Base-by-base conservation (phyloP, 2,888 invertebrate species). In the Cabera pusaria region DNA sequence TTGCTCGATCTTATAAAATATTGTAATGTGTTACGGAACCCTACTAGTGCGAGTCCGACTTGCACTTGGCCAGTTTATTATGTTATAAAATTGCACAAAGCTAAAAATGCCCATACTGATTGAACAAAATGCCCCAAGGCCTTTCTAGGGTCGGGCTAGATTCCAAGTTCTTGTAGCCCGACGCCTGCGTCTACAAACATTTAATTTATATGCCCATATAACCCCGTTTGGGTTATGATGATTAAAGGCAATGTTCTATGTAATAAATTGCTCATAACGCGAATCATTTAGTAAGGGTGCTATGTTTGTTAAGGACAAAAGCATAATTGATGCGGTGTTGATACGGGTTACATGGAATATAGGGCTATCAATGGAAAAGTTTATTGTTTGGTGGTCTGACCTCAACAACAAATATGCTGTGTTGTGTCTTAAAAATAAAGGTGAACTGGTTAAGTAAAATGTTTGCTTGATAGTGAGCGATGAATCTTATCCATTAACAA, bases 91-190 rank as follows among this genome's bases (percentile, higher is more conserved):
- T n/a, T n/a, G n/a, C n/a, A n/a, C n/a, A n/a, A n/a, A n/a, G n/a
- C n/a, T n/a, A n/a, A n/a, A n/a, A n/a, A n/a, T n/a, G n/a, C 14
- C 4, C 26, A 21, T 42, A 42, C 35, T 41, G 35, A 1, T 14
- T 22, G 3, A 20, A 26, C 4, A 24, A 20, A 23, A 25, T 0
- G n/a, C 7, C 21, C 10, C 31, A 29, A 46, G 41, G 57, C 52
- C 48, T 60, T 68, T 77, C 77, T 77, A 77, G 69, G 74, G 66
- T 66, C 71, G 79, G 79, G 80, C 77, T 66, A 62, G 67, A 65
- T 73, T 81, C 85, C 85, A 85, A 76, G 74, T 61, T 80, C 83
- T 84, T 84, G 83, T 85, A 80, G 54, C 60, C 56, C 54, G 47
- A 37, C 56, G 51, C 49, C 41, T 56, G 65, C 69, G 67, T 61